Base-by-base conservation (phyloP, 64 coral and sea anemone genomes). In the Astreopora myriophthalma region DNA sequence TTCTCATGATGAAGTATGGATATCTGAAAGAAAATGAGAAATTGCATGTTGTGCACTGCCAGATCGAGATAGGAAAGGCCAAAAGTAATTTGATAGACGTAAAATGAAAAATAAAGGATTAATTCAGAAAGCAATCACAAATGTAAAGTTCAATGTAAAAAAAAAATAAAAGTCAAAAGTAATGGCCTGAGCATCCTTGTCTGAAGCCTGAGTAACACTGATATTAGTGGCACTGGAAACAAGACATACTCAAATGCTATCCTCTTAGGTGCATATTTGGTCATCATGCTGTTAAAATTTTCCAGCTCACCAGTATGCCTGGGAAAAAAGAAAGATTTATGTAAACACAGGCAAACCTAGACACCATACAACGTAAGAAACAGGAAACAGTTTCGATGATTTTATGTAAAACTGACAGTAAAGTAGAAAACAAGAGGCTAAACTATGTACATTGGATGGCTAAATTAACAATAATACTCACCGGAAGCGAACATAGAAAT, bases 251-350 rank as follows among this genome's bases (percentile, higher is more conserved):
- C 74, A 84, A 92, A 95, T 71, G 80, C 83, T 37, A 87, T 80
- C 58, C 82, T 91, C 57, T 91, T 95, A 34, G 83, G 88, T 19
- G 63, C 93, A 86, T 91, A 95, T 83, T 95, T 95, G 26, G 75
- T 70, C 62, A 95, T 72, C 88, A 91, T 95, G 20, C 88, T 91
- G 37, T 95, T 87, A 67, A 81, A 95, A 40, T 38, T 82, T 70
- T 95, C 94, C 19, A 95, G 32, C 5, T 82, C 88, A 75, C 75
- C 34, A 14, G 94, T 91, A 58, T 95, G 94, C 36, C 88, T 88
- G 70, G 36, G 81, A 79, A 2, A 68, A 46, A 46, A 46, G 40
- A 46, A 46, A 46, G 40, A 46, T 46, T 46, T 46, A 46, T 46
- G 40, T 46, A 46, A 46, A 46, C 4, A 46, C 40, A 46, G 11